A percentile compares a stretch with the other conserved stretches of the same genome.
Conservation (phyloP, 1,140 invertebrate species). For the Gerris buenoi region DNA sequence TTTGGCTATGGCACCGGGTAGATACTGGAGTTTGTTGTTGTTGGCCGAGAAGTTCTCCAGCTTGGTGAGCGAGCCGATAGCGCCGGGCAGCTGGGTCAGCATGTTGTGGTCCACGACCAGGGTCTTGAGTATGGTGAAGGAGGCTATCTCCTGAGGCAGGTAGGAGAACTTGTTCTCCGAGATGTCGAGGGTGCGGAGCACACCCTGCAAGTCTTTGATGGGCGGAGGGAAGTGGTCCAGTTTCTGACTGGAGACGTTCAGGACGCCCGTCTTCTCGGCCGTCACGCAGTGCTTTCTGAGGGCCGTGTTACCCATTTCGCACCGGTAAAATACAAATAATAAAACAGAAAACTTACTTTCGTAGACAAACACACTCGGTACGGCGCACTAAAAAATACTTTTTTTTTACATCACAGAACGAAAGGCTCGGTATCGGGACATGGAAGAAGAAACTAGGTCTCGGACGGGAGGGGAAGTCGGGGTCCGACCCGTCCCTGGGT, state of each 20-base stretch:
- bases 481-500: no score
- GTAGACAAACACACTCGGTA: no score
- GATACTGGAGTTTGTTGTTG: slow-evolving; percentile 38
- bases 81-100: slow-evolving; percentile 49
- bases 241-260: slow-evolving; percentile 39
- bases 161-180: slow-evolving; percentile 73
- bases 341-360: no score
- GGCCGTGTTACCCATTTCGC: slow-evolving; percentile 24
- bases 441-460: no score
- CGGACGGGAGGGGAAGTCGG: no score
- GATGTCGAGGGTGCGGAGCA: slow-evolving; percentile 74
- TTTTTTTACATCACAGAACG: no score
- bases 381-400: no score
- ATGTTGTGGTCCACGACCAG: slow-evolving; percentile 62
- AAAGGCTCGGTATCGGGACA: no score
- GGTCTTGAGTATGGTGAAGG: slow-evolving; percentile 68
- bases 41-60: slow-evolving; percentile 56
- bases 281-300: slow-evolving; percentile 24
- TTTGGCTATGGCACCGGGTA: slow-evolving; percentile 52
- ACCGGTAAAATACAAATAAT: no score
- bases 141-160: slow-evolving; percentile 60
- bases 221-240: slow-evolving; percentile 52
- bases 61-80: slow-evolving; percentile 60
- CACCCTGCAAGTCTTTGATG: slow-evolving; percentile 41
- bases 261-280: slow-evolving; percentile 25